Percentiles rank a stretch among this genome's conserved stretches.
These are phyloP conservation scores for Corythaixoides concolor DNA, from an alignment of 2,113 vertebrate species.

Conservation along the genomic window DNA sequence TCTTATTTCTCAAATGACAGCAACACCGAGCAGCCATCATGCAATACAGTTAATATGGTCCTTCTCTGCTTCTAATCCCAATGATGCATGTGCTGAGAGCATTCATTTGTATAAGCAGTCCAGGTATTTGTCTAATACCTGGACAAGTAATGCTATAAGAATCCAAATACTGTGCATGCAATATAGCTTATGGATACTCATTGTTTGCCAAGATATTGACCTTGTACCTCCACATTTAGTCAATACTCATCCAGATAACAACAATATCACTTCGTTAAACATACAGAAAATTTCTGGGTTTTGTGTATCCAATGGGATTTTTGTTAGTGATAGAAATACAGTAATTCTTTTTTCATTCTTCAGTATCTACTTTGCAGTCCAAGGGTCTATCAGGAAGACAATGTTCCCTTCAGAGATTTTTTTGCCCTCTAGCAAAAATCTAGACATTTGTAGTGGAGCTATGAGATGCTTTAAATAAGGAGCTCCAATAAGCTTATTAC, in stretches of 20 bases:
- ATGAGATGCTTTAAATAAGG: constrained; percentile 38
- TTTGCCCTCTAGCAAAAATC: constrained; percentile 43
- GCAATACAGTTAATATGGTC: not conserved
- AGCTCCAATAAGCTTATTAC: not conserved
- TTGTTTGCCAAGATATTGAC: not conserved
- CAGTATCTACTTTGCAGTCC: not conserved
- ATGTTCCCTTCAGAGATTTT: not conserved
- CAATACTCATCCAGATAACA: not conserved
- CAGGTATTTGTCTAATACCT: not conserved
- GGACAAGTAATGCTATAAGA: not conserved
- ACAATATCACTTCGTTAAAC: not conserved
- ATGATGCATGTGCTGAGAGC: not conserved
- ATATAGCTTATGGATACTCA: not conserved
- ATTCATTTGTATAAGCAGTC: not conserved
- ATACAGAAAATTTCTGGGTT: not conserved
- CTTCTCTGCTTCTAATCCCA: not conserved
- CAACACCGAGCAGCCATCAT: not conserved
- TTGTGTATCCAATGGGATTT: not conserved
- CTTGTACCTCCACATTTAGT: not conserved
- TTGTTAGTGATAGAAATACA: not conserved
- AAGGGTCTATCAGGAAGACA: not conserved
- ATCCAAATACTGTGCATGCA: not conserved
- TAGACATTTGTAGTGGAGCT: constrained; percentile 33
- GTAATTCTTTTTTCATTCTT: not conserved
- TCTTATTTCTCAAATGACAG: not conserved